Percentiles rank a stretch among this genome's conserved stretches.
phyloP scores from a whole-genome alignment of 1,140 invertebrate genomes.

The Danaus melanippus region DNA sequence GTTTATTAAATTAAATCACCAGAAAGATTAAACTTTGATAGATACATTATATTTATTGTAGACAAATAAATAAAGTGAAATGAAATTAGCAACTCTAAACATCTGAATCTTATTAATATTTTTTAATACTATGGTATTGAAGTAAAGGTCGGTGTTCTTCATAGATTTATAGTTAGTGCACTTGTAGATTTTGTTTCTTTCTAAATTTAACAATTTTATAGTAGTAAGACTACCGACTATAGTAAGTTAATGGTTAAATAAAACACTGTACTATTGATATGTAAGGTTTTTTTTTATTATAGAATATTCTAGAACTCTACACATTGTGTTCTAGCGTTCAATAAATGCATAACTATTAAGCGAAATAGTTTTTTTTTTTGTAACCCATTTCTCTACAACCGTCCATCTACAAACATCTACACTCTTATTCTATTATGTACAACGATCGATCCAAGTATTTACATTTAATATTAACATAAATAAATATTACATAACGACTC shows the following conservation, averaged over 20 bases:
- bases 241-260: constrained; percentile 6
- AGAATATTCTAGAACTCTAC: constrained; percentile 20
- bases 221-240: too few relatives aligned
- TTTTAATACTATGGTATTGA: too few relatives aligned
- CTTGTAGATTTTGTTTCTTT: too few relatives aligned
- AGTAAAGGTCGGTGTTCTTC: too few relatives aligned
- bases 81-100: too few relatives aligned
- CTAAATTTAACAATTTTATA: too few relatives aligned
- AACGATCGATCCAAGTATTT: constrained; percentile 43
- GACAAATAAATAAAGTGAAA: too few relatives aligned
- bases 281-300: constrained; percentile 25
- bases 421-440: constrained; percentile 49
- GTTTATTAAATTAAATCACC: too few relatives aligned
- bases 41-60: too few relatives aligned
- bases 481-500: constrained; percentile 44
- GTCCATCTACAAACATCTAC: constrained; percentile 6
- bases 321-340: constrained; percentile 31
- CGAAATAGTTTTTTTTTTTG: constrained; percentile 27
- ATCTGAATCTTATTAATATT: too few relatives aligned
- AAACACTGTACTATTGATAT: constrained; percentile 19
- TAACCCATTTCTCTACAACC: constrained; percentile 11
- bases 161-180: too few relatives aligned
- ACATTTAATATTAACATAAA: constrained; percentile 44
- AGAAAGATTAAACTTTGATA: too few relatives aligned
- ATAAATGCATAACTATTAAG: constrained; percentile 46